These are phyloP conservation scores for Corythoichthys intestinalis DNA, from an alignment of 2,113 vertebrate genomes.

Conservation along the genomic window DNA sequence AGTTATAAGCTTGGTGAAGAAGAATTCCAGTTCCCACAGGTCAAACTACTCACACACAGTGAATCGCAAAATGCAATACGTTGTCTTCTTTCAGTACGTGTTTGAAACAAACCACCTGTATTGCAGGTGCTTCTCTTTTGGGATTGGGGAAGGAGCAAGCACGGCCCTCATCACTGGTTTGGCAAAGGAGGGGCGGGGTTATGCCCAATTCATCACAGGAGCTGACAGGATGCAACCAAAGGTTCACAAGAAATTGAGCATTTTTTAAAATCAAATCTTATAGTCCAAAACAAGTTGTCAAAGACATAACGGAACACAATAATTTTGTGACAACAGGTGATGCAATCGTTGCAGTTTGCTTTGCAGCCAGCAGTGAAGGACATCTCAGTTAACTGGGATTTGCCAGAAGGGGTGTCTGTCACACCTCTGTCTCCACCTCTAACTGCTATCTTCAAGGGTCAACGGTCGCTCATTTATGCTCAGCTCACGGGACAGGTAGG, in stretches of 20 bases:
- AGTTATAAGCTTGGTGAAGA: conserved; percentile 72
- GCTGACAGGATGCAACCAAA: conserved; percentile 79
- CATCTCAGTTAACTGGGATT: conserved; percentile 59
- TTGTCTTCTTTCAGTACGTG: background rate
- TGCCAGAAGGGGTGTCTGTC: conserved; percentile 58
- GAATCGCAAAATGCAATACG: background rate
- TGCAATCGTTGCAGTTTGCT: conserved; percentile 66
- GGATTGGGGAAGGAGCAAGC: conserved; percentile 82
- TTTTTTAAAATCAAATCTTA: background rate
- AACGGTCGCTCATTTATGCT: conserved; percentile 66
- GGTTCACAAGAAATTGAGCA: conserved; percentile 55
- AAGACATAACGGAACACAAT: background rate
- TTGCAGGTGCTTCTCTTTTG: conserved; percentile 82
- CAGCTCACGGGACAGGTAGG: conserved; percentile 64
- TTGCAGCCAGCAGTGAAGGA: conserved; percentile 61
- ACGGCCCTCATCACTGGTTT: conserved; percentile 79
- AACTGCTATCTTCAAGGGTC: conserved; percentile 64
- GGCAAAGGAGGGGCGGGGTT: conserved; percentile 71
- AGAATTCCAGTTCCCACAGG: conserved; percentile 74
- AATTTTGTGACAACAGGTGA: conserved; percentile 39
- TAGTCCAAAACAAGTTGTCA: background rate
- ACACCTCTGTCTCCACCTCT: conserved; percentile 60
- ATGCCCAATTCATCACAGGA: conserved; percentile 78
- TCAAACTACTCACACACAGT: conserved; percentile 26
- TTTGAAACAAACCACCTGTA: background rate